These are phyloP conservation scores for Phaenicophaeus curvirostris DNA, from an alignment of 2,797 vertebrate genomes.

Conservation along the genomic window DNA sequence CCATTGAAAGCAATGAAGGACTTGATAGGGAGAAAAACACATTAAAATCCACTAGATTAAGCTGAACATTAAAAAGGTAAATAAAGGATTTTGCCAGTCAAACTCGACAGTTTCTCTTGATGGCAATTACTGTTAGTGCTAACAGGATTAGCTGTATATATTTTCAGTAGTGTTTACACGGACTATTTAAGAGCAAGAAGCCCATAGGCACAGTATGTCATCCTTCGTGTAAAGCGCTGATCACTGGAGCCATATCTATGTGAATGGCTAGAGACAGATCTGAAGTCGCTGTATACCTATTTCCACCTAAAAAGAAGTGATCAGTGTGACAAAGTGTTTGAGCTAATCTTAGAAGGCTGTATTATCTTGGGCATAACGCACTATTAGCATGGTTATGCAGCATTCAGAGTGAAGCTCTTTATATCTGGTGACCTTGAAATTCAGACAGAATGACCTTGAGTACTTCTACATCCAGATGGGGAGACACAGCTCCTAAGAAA, in stretches of 20 bases:
- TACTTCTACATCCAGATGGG: background rate
- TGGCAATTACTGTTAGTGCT: background rate
- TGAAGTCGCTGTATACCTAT: background rate
- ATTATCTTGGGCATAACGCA: background rate
- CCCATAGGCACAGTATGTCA: background rate
- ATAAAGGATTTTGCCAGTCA: background rate
- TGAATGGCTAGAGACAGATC: background rate
- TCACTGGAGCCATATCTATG: no score
- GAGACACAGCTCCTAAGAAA: background rate
- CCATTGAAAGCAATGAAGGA: background rate
- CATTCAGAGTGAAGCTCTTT: background rate
- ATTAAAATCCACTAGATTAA: background rate
- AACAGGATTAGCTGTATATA: background rate
- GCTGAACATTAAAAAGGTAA: background rate
- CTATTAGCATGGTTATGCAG: background rate
- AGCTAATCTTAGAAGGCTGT: background rate
- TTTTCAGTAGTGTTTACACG: background rate
- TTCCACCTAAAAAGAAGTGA: background rate
- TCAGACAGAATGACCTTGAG: background rate
- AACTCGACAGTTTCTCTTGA: background rate
- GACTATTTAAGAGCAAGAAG: background rate
- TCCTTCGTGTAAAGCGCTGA: fast-evolving
- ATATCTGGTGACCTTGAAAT: fast-evolving
- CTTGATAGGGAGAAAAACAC: background rate
- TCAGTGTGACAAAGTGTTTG: background rate